These are phyloP conservation scores for Rhagium mordax DNA, from an alignment of 2,888 invertebrate genomes.

Conservation along the genomic window DNA sequence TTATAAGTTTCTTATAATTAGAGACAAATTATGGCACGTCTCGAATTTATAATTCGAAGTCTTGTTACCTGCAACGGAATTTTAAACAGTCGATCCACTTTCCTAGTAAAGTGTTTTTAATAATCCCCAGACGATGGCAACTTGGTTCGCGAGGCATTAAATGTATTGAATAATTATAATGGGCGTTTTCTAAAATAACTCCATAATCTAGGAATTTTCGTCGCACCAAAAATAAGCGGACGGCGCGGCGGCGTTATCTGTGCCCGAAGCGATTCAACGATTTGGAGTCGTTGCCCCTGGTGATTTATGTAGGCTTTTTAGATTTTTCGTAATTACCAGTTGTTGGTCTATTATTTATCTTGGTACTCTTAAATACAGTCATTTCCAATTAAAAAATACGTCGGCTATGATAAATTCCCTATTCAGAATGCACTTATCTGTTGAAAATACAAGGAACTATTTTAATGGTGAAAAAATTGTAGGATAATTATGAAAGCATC, in stretches of 20 bases:
- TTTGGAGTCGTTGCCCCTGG: background rate
- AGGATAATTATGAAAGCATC: background rate
- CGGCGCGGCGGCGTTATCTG: background rate
- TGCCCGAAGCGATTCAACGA: background rate
- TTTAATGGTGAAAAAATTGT: background rate
- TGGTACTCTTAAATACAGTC: constrained; percentile 4
- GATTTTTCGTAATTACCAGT: constrained; percentile 14
- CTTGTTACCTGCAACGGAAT: constrained; percentile 8
- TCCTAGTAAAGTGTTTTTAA: constrained; percentile 9
- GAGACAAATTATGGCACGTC: background rate
- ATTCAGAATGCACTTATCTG: constrained; percentile 18
- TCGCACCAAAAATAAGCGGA: background rate
- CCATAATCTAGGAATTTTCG: background rate
- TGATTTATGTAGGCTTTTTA: constrained; percentile 11
- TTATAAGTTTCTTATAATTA: constrained; percentile 3
- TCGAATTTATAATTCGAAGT: background rate
- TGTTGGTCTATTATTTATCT: constrained; percentile 17
- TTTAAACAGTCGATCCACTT: background rate
- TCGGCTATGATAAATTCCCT: constrained; percentile 14
- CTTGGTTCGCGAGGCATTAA: too few relatives aligned
- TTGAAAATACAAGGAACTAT: background rate
- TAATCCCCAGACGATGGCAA: too few relatives aligned
- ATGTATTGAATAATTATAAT: too few relatives aligned
- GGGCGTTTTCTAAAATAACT: background rate
- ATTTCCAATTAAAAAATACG: constrained; percentile 22